phyloP scores from a whole-genome alignment of 2,888 invertebrate species.

The Aplocera efformata region DNA sequence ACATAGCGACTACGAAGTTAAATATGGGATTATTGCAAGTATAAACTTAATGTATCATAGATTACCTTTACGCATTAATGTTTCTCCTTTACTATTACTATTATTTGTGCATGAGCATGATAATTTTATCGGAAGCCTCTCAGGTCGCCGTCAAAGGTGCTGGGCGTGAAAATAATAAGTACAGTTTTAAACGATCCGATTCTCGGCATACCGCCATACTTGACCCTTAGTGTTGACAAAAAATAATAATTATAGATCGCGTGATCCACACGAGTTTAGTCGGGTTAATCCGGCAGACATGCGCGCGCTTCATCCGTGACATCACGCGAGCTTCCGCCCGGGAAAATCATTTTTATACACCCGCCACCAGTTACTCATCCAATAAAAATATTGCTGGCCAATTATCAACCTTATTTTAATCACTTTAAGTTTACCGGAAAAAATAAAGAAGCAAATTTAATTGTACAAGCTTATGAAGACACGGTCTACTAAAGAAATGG shows the following conservation, averaged over 20 bases:
- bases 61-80: too few species aligned
- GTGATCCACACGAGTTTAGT: slow-evolving; percentile 49
- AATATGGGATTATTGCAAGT: too few species aligned
- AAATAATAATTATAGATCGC: slow-evolving; percentile 44
- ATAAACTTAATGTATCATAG: too few species aligned
- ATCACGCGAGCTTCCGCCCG: slow-evolving; percentile 55
- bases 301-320: slow-evolving; percentile 50
- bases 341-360: slow-evolving; percentile 44
- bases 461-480: slow-evolving; percentile 40
- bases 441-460: slow-evolving; percentile 21
- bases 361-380: slow-evolving; percentile 19
- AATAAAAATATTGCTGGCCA: slow-evolving; percentile 18
- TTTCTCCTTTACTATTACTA: too few species aligned
- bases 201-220: slow-evolving; percentile 26
- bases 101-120: background rate
- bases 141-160: slow-evolving; percentile 11
- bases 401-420: slow-evolving; percentile 28
- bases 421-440: slow-evolving; percentile 1
- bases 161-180: slow-evolving; percentile 14
- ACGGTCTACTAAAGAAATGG: slow-evolving; percentile 50
- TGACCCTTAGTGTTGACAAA: slow-evolving; percentile 38
- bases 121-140: slow-evolving; percentile 7
- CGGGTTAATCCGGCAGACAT: slow-evolving; percentile 44
- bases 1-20: too few species aligned
- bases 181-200: slow-evolving; percentile 8